Conservation (phyloP, 2,888 invertebrate genomes). For the Leistus spinibarbis region DNA sequence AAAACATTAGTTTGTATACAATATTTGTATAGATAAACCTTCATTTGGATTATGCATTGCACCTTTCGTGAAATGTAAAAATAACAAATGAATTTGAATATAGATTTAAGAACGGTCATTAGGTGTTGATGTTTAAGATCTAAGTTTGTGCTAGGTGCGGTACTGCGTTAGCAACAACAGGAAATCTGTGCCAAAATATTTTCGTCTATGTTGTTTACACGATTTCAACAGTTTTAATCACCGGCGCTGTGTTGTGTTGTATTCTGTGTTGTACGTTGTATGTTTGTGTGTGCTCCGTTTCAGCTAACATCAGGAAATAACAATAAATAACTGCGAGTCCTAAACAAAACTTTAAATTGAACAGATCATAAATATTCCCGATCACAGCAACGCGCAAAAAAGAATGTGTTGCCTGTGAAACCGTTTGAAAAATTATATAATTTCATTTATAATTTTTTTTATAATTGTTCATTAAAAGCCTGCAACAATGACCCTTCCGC, state of each 20-base stretch:
- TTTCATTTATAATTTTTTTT: too few species aligned
- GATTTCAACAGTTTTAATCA: conserved; percentile 25
- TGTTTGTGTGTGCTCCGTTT: not conserved
- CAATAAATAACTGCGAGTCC: conserved; percentile 11
- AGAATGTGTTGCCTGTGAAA: too few species aligned
- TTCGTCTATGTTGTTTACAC: conserved; percentile 29
- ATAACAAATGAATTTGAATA: not conserved
- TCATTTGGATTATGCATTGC: too few species aligned
- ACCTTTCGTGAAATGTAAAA: too few species aligned
- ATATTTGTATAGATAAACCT: too few species aligned
- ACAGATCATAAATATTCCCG: not conserved
- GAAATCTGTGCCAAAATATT: conserved; percentile 22
- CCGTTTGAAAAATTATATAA: too few species aligned
- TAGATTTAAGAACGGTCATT: not conserved
- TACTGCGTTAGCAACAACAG: conserved; percentile 1
- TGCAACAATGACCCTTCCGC: too few species aligned
- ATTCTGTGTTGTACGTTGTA: conserved; percentile 17
- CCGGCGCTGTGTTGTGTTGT: not conserved
- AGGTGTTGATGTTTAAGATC: not conserved
- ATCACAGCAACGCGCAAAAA: not conserved
- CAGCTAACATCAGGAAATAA: conserved; percentile 24
- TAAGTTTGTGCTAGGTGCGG: not conserved
- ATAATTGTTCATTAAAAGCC: too few species aligned
- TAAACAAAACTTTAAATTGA: not conserved
- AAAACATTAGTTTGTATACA: too few species aligned